Conservation (phyloP, 2,888 invertebrate genomes). For the Apoda limacodes region DNA sequence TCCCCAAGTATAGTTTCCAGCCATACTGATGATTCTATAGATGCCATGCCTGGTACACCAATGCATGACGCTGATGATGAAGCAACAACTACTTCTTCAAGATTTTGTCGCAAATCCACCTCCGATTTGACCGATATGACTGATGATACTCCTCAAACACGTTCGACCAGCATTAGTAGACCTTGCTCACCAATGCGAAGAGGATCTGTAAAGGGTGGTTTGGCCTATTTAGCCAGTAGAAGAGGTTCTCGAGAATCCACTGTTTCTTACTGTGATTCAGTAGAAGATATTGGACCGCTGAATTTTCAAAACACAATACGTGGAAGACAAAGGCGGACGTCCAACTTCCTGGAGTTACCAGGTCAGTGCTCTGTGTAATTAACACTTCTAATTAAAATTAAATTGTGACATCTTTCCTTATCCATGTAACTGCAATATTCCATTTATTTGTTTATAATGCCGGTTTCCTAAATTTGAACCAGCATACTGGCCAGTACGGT, state of each 20-base stretch:
- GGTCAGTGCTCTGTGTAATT: no score
- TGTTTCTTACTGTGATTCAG: constrained; percentile 73
- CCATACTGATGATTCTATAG: constrained; percentile 57
- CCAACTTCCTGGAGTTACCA: constrained; percentile 88
- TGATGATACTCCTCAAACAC: constrained; percentile 69
- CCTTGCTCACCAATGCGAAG: constrained; percentile 76
- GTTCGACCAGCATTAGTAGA: constrained; percentile 71
- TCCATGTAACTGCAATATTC: no score
- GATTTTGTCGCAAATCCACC: constrained; percentile 78
- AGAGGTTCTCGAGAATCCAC: constrained; percentile 86
- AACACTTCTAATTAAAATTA: no score
- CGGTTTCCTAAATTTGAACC: no score
- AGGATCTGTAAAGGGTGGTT: constrained; percentile 75
- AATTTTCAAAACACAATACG: constrained; percentile 84
- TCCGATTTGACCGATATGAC: constrained; percentile 78
- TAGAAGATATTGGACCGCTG: constrained; percentile 83
- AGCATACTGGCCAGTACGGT: no score
- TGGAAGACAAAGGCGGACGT: constrained; percentile 83
- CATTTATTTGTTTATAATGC: no score
- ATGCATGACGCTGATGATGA: constrained; percentile 57
- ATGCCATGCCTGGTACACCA: constrained; percentile 52
- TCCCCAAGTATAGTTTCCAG: constrained; percentile 63
- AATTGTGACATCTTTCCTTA: no score
- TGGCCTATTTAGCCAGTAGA: constrained; percentile 86
- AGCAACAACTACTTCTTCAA: constrained; percentile 52